These are phyloP conservation scores for Cyrtonyx montezumae DNA, from an alignment of 2,113 vertebrate species.

Conservation along the genomic window DNA sequence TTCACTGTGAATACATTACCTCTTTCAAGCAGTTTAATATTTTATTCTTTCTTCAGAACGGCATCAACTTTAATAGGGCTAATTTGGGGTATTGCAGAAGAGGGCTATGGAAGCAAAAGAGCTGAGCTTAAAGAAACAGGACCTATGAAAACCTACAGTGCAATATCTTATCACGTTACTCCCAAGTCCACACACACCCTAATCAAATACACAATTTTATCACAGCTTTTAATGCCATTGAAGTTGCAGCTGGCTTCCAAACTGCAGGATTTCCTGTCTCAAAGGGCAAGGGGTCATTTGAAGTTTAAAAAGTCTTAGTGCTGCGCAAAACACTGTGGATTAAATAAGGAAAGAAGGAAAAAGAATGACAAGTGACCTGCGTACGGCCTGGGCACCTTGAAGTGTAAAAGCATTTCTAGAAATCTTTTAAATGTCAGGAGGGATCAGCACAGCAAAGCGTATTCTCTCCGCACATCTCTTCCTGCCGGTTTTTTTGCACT, in stretches of 20 bases:
- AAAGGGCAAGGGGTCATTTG: slow-evolving; percentile 27
- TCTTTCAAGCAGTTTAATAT: slow-evolving; percentile 62
- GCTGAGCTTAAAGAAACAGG: slow-evolving; percentile 42
- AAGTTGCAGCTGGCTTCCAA: slow-evolving; percentile 55
- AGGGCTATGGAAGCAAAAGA: slow-evolving; percentile 35
- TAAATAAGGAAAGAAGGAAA: background rate
- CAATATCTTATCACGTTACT: slow-evolving; percentile 28
- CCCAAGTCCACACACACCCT: slow-evolving; percentile 48
- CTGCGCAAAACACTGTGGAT: background rate
- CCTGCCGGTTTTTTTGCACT: background rate
- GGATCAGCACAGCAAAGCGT: background rate
- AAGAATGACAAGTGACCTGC: background rate
- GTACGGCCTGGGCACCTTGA: too few relatives aligned
- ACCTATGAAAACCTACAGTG: background rate
- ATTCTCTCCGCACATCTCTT: background rate
- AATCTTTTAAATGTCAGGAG: background rate
- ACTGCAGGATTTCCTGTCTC: slow-evolving; percentile 73
- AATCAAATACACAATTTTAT: slow-evolving; percentile 59
- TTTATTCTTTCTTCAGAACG: slow-evolving; percentile 66
- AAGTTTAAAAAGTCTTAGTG: slow-evolving; percentile 12
- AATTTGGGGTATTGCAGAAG: slow-evolving; percentile 66
- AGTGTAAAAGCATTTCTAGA: background rate
- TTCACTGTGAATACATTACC: slow-evolving; percentile 44
- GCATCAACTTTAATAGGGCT: slow-evolving; percentile 62
- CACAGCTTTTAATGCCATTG: slow-evolving; percentile 19